Percentiles rank a stretch among this genome's conserved stretches.
Evolutionary conservation across 2,888 invertebrate species (phyloP).

Genomic region (Patella caerulea): DNA sequence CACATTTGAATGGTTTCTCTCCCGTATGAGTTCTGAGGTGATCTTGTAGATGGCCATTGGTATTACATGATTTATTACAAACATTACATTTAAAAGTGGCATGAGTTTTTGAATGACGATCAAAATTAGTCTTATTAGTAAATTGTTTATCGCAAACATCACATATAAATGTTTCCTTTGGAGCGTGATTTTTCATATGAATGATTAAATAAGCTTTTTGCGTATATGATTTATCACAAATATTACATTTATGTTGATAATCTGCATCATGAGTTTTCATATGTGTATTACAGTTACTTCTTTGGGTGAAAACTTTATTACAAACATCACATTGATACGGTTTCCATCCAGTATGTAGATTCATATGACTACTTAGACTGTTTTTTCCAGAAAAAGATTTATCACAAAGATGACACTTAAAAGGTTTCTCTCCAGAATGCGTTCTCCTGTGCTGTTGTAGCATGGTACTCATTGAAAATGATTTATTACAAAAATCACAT

Average conservation of each 20-base stretch:
- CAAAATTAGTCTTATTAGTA: not conserved
- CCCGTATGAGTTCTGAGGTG: not conserved
- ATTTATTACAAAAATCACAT: slow-evolving; percentile 1
- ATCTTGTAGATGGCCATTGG: not conserved
- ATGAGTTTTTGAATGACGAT: not conserved
- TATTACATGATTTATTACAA: slow-evolving; percentile 1
- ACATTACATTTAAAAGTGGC: not conserved
- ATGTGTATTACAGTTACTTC: not conserved
- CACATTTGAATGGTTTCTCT: not conserved
- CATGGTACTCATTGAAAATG: not conserved
- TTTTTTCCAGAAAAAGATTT: not conserved
- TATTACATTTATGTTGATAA: not conserved
- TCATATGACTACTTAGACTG: not conserved
- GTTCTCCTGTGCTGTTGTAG: not conserved
- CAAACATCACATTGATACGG: not conserved
- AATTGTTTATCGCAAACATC: not conserved
- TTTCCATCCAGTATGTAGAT: not conserved
- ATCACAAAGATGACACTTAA: not conserved
- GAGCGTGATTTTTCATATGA: not conserved
- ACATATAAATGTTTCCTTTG: not conserved
- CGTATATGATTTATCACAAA: not conserved
- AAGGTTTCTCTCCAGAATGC: slow-evolving; percentile 3
- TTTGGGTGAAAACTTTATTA: not conserved
- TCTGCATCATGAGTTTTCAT: not conserved
- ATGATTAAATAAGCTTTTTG: not conserved